phyloP scores from a whole-genome alignment of 2,888 invertebrate species.

The Papilio gigon region DNA sequence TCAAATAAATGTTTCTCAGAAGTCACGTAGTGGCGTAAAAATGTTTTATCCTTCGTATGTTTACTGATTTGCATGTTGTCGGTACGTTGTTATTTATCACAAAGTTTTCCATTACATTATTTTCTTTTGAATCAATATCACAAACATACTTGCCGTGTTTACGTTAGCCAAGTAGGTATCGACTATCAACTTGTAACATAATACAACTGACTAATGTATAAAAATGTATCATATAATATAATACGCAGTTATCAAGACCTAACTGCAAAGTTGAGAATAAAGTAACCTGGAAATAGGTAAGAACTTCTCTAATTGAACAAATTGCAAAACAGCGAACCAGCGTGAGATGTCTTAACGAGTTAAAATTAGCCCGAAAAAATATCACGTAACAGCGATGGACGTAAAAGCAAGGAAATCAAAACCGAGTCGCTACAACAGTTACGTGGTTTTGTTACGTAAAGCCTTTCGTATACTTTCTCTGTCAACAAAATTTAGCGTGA shows the following conservation, averaged over 20 bases:
- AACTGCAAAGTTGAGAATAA: constrained; percentile 33
- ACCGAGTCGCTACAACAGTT: constrained; percentile 73
- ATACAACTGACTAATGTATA: not conserved
- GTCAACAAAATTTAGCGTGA: constrained; percentile 82
- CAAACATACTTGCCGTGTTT: constrained; percentile 13
- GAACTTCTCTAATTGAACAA: constrained; percentile 32
- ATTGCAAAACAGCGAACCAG: constrained; percentile 43
- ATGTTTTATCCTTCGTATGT: constrained; percentile 50
- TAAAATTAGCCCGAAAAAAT: constrained; percentile 65
- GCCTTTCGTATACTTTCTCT: constrained; percentile 82
- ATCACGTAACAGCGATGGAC: constrained; percentile 75
- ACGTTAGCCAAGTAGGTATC: not conserved
- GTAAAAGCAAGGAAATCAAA: constrained; percentile 81
- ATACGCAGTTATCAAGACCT: not conserved
- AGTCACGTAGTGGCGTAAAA: constrained; percentile 48
- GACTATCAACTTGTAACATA: not conserved
- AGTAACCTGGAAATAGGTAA: constrained; percentile 42
- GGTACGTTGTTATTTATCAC: constrained; percentile 46
- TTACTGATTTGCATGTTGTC: constrained; percentile 47
- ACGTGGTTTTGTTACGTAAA: constrained; percentile 77
- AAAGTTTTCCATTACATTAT: constrained; percentile 42
- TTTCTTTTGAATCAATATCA: constrained; percentile 42
- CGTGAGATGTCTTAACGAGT: constrained; percentile 54
- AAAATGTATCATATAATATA: not conserved
- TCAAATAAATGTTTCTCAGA: constrained; percentile 44